These are phyloP conservation scores for Scopus umbretta DNA, from an alignment of 2,113 vertebrate genomes.

Conservation along the genomic window DNA sequence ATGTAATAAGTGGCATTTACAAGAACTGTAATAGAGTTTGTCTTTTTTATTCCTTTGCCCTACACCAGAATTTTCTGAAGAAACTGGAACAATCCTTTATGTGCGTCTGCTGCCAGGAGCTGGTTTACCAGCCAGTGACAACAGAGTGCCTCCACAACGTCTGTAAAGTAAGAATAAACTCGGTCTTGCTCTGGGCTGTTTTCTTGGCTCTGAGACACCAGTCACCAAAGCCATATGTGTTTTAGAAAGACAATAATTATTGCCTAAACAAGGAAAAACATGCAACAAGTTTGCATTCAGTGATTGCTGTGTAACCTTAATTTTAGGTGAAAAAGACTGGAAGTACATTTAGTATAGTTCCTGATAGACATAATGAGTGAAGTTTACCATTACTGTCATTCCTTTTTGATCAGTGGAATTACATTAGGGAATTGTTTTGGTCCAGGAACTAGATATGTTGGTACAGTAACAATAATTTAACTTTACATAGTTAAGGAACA, in stretches of 20 bases:
- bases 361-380: neutral
- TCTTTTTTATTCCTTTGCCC: constrained; percentile 1
- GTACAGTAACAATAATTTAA: neutral
- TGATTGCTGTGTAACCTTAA: neutral
- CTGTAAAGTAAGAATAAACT: constrained; percentile 85
- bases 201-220: neutral
- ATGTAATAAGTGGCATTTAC: neutral
- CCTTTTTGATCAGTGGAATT: neutral
- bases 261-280: neutral
- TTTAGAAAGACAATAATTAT: neutral
- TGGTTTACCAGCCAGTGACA: constrained; percentile 94
- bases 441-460: neutral
- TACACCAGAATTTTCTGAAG: constrained; percentile 89
- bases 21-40: neutral
- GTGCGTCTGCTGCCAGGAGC: constrained; percentile 98
- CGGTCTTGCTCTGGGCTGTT: neutral
- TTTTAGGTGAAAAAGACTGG: neutral
- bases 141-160: constrained; percentile 95
- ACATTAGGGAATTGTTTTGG: neutral
- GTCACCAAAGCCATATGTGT: neutral
- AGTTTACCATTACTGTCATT: neutral
- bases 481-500: neutral
- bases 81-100: constrained; percentile 98
- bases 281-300: neutral
- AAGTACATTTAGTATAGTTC: neutral